These are phyloP conservation scores for Heterodera filipjevi DNA, from an alignment of 2,888 invertebrate species.

Conservation along the genomic window DNA sequence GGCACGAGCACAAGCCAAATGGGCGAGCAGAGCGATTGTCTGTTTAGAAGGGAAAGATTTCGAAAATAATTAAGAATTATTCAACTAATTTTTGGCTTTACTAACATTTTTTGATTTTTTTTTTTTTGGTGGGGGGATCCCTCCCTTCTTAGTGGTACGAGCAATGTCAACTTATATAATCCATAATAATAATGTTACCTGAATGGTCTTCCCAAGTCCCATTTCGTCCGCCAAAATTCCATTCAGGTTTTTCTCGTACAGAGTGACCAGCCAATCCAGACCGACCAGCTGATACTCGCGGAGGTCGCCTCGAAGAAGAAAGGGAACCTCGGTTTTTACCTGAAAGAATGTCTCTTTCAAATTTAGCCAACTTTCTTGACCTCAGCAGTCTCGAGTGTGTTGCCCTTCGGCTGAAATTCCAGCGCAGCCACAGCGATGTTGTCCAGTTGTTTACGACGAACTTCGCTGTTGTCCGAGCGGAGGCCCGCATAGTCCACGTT, in stretches of 20 bases:
- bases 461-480: conserved; percentile 52
- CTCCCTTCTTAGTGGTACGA: no score
- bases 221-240: conserved; percentile 76
- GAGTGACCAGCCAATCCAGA: conserved; percentile 92
- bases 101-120: no score
- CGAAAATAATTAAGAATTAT: no score
- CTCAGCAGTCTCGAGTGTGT: conserved; percentile 77
- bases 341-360: neutral
- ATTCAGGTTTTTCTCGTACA: conserved; percentile 90
- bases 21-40: conserved; percentile 88
- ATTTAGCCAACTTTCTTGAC: conserved; percentile 62
- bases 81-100: no score
- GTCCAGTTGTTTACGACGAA: conserved; percentile 56
- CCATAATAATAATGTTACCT: conserved; percentile 28
- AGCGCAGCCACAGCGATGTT: conserved; percentile 78
- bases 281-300: conserved; percentile 97
- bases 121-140: no score
- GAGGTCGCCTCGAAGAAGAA: conserved; percentile 83
- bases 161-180: neutral
- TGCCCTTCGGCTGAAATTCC: conserved; percentile 95
- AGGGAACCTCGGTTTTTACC: conserved; percentile 80
- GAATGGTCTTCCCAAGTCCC: conserved; percentile 88
- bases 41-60: neutral
- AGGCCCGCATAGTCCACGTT: conserved; percentile 53
- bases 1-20: conserved; percentile 85